Percentiles rank a stretch among this genome's conserved stretches.
Evolutionary conservation across 2,888 invertebrate genomes (phyloP).

Genomic region (Limnephilus lunatus): DNA sequence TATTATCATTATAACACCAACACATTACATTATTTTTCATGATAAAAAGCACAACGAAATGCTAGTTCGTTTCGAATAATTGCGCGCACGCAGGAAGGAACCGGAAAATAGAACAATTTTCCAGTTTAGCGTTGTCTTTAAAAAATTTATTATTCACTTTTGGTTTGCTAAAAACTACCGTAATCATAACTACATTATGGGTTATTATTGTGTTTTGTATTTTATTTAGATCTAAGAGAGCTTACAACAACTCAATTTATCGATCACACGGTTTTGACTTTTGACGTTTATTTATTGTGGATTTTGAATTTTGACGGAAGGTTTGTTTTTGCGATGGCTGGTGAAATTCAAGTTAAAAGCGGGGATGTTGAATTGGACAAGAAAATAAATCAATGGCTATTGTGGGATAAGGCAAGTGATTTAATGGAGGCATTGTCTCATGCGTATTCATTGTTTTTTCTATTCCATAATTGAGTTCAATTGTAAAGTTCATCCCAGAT

Average conservation of each 20-base stretch:
- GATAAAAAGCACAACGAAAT: too few relatives aligned
- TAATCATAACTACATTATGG: background rate
- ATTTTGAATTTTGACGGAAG: slow-evolving; percentile 38
- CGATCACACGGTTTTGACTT: slow-evolving; percentile 40
- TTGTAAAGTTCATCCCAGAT: background rate
- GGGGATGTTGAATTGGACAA: slow-evolving; percentile 56
- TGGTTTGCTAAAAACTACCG: background rate
- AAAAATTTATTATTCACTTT: too few relatives aligned
- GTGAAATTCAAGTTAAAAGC: slow-evolving; percentile 52
- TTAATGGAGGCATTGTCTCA: background rate
- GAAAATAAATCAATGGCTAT: slow-evolving; percentile 61
- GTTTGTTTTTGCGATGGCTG: slow-evolving; percentile 42
- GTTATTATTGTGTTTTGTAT: background rate
- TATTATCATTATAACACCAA: too few relatives aligned
- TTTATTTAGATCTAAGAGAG: background rate
- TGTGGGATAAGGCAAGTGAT: slow-evolving; percentile 58
- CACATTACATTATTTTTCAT: too few relatives aligned
- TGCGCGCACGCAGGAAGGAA: background rate
- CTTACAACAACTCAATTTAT: slow-evolving; percentile 4
- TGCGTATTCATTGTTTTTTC: background rate
- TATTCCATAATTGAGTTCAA: background rate
- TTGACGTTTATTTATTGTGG: background rate
- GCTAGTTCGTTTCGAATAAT: too few relatives aligned
- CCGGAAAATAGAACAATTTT: background rate
- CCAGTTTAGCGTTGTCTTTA: background rate